phyloP scores from a whole-genome alignment of 2,888 invertebrate species.

The Dasypogon diadema region DNA sequence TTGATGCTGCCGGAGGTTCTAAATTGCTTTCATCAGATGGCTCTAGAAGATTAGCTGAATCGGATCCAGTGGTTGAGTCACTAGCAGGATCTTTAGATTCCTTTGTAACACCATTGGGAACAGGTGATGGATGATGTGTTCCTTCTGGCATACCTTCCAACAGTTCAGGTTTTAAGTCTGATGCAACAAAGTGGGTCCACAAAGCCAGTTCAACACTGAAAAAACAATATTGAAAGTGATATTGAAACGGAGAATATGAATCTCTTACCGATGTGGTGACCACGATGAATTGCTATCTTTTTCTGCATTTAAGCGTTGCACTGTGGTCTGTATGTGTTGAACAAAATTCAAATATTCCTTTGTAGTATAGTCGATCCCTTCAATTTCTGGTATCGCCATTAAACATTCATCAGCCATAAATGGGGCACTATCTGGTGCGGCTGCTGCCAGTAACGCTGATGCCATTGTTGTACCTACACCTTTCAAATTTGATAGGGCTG shows the following conservation, averaged over 20 bases:
- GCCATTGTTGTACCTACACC: conserved; percentile 97
- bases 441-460: conserved; percentile 89
- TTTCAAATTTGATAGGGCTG: conserved; percentile 91
- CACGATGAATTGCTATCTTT: conserved; percentile 73
- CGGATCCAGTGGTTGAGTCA: conserved; percentile 55
- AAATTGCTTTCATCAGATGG: conserved; percentile 84
- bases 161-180: conserved; percentile 86
- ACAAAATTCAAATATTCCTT: conserved; percentile 97
- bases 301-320: conserved; percentile 87
- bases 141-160: conserved; percentile 78
- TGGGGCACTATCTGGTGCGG: conserved; percentile 91
- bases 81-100: conserved; percentile 2
- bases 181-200: conserved; percentile 92
- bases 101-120: conserved; percentile 54
- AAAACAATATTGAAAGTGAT: no score
- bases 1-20: conserved; percentile 72
- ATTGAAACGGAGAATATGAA: no score
- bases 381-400: conserved; percentile 95
- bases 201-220: conserved; percentile 85
- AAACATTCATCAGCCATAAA: conserved; percentile 99
- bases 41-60: conserved; percentile 61
- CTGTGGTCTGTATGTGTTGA: conserved; percentile 85
- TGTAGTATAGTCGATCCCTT: conserved; percentile 95
- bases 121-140: conserved; percentile 55
- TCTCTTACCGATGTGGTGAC: conserved; percentile 73